Evolutionary conservation across 23 tunicate genomes (phyloP), one percentile per base, ranked within the genome.

Genomic region (Diplosoma virens): DNA sequence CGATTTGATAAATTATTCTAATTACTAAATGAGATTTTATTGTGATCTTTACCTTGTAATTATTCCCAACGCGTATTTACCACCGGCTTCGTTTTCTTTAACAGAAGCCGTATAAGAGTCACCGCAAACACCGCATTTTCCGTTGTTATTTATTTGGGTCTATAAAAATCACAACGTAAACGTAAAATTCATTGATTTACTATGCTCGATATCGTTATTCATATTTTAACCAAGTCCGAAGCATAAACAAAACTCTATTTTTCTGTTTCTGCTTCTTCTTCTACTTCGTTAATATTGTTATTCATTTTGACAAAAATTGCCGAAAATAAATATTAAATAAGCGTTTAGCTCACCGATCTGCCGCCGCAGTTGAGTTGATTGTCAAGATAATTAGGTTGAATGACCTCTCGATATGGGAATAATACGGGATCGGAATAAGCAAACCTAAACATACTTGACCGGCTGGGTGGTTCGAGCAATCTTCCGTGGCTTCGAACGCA

Each of bases 51-150:
- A 75, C 81, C 86, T 67, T 0, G 78, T 73, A 20, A 87, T 87
- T n/a, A 87, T 87, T 50, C 95, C 95, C 46, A 75, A 53, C 0
- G 95, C 97, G 47, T 84, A 90, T 84, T 79, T 90, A 20, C 97
- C 97, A 0, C 86, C 86, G 5, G 83, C 82, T 58, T 83, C 97
- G 55, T 90, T 84, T 30, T 90, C 90, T 78, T 78, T 84, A 1
- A 64, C 56, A 3, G 47, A 73, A 3, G 82, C 85, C 30, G 47
- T 46, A 30, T 73, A 84, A 1, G 86, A 46, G 75, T 90, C 97
- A 0, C 97, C 97, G 33, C 97, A 90, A 17, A 84, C 82, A 1
- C 97, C 97, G 54, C 97, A 90, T 67, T 79, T 79, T 25, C 89
- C 88, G 3, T 68, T 86, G 37, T 84, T 78, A 1, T 35, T 54